These are phyloP conservation scores for Sarcophaga rosellei DNA, from an alignment of 2,888 invertebrate species.

Conservation along the genomic window DNA sequence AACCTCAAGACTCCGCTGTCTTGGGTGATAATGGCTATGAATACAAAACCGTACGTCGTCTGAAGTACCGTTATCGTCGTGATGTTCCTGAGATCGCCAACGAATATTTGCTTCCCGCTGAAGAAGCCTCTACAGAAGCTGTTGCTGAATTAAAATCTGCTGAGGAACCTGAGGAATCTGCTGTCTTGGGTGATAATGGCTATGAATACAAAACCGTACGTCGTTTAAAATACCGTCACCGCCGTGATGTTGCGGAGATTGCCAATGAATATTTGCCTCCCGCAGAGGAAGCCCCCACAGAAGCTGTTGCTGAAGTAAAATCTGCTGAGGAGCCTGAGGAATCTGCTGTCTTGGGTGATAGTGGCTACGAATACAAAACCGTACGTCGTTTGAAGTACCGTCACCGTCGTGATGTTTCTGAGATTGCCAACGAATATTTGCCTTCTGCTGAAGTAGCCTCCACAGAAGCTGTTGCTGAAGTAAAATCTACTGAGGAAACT, in stretches of 20 bases:
- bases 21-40: too few species aligned
- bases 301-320: slow-evolving; percentile 63
- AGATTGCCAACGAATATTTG: too few species aligned
- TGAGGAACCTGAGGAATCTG: neutral
- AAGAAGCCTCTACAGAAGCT: too few species aligned
- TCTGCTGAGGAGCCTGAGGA: slow-evolving; percentile 63
- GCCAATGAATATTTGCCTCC: slow-evolving; percentile 74
- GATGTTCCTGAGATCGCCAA: too few species aligned
- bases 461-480: slow-evolving; percentile 20
- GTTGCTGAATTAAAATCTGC: neutral
- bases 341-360: slow-evolving; percentile 70
- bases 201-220: slow-evolving; percentile 76
- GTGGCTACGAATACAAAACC: too few species aligned
- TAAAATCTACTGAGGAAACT: slow-evolving; percentile 6
- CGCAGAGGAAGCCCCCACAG: slow-evolving; percentile 63
- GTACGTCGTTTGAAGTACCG: too few species aligned
- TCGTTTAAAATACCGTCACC: slow-evolving; percentile 73
- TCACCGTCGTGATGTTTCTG: too few species aligned
- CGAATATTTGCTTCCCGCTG: too few species aligned
- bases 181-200: slow-evolving; percentile 69
- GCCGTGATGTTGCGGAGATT: slow-evolving; percentile 73
- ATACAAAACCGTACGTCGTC: too few species aligned
- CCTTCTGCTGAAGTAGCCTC: too few species aligned
- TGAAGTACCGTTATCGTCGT: too few species aligned
- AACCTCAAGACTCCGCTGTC: too few species aligned